A percentile compares a stretch with the other conserved stretches of the same genome.
Evolutionary conservation across 2,113 vertebrate species (phyloP).

Genomic region (Ctenomys sociabilis): DNA sequence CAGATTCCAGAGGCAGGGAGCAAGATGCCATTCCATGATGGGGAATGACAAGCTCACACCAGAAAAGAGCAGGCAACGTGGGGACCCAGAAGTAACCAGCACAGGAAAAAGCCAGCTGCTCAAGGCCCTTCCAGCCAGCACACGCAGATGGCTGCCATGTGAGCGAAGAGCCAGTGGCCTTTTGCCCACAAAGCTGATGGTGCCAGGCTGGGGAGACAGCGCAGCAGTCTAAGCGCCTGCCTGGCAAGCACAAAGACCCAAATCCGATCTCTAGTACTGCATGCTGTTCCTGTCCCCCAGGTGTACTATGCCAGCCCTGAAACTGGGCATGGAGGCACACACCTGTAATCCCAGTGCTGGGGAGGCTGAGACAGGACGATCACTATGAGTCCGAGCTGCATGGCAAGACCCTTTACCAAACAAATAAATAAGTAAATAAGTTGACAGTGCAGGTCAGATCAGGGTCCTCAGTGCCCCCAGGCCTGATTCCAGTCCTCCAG

Average conservation of each 20-base stretch:
- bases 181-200: not conserved
- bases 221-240: too few relatives aligned
- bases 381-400: too few relatives aligned
- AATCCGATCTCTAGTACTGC: too few relatives aligned
- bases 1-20: not conserved
- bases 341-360: too few relatives aligned
- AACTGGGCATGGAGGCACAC: too few relatives aligned
- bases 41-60: not conserved
- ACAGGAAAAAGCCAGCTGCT: not conserved
- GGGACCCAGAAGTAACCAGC: not conserved
- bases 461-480: too few relatives aligned
- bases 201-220: not conserved
- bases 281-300: too few relatives aligned
- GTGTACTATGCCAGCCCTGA: too few relatives aligned
- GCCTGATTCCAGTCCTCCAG: not conserved
- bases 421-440: not conserved
- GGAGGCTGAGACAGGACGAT: too few relatives aligned
- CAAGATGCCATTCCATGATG: not conserved
- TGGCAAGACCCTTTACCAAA: too few relatives aligned
- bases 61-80: not conserved
- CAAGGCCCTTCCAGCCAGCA: not conserved
- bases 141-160: not conserved
- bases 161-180: not conserved
- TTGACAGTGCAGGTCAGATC: not conserved
- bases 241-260: too few relatives aligned